Base-by-base conservation (phyloP, 2,797 vertebrate species). In the Phataginus tetradactyla region DNA sequence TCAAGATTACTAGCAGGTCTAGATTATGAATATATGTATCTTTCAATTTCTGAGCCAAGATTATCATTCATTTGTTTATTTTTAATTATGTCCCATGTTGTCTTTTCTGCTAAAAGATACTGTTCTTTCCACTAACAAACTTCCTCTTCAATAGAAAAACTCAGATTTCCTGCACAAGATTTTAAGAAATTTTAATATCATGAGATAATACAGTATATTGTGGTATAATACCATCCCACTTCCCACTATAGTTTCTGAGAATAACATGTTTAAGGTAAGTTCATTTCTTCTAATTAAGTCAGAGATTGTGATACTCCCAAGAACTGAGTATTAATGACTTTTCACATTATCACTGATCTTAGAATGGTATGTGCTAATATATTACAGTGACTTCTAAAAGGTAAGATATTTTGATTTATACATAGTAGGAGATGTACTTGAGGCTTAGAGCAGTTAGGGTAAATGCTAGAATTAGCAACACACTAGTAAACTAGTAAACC, bases 251-350 rank as follows among this genome's bases (percentile, higher is more conserved):
- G 20, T 55, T 88, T 63, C 59, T 72, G 86, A 71, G 34, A 91
- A 78, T 74, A 87, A 91, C 59, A 80, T 81, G 61, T 93, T 95
- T 89, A 45, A 55, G 42, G 49, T 72, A 86, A 45, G 55, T 84
- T 96, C 72, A 93, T 97, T 96, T 94, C 49, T 91, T 91, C 75
- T 89, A 89, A 94, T 86, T 92, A 96, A 93, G 78, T 92, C 23
- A 85, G 37, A 91, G 18, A n/a, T 34, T 85, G 68, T 74, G 10
- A n/a, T 72, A 23, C 45, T 96, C 69, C 21, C 25, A 57, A 94
- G 53, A 93, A 86, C 10, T 21, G 29, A 92, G 25, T 66, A 39
- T 59, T 74, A 64, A 71, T 95, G 64, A 86, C 32, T n/a, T 91
- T 81, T 89, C 80, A 83, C 18, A 37, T 49, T 37, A 91, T 63